phyloP scores from a whole-genome alignment of 2,797 vertebrate genomes.

The Rhincodon typus region DNA sequence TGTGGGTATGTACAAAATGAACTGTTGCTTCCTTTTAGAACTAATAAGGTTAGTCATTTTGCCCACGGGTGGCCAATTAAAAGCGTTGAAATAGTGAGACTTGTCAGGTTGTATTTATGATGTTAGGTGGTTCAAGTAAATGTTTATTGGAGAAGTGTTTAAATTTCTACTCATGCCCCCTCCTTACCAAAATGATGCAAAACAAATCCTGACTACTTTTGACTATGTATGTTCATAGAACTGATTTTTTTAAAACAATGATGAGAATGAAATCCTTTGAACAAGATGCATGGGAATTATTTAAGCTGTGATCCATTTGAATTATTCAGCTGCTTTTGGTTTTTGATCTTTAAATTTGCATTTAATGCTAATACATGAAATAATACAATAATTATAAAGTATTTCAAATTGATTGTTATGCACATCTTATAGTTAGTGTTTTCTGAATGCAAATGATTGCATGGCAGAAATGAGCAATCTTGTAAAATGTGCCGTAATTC shows the following conservation, averaged over 20 bases:
- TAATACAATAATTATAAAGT: neutral
- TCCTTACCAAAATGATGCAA: neutral
- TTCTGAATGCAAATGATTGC: neutral
- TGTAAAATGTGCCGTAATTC: neutral
- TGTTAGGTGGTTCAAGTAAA: neutral
- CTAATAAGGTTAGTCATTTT: constrained; percentile 90
- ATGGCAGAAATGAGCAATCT: neutral
- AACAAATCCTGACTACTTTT: neutral
- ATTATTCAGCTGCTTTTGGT: neutral
- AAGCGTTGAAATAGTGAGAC: constrained; percentile 69
- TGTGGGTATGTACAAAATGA: neutral
- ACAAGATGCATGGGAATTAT: too few relatives aligned
- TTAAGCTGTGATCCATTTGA: too few relatives aligned
- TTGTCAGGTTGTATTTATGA: constrained; percentile 69
- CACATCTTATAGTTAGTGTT: neutral
- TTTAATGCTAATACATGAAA: neutral
- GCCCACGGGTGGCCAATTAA: constrained; percentile 88
- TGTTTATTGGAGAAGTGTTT: neutral
- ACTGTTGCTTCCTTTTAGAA: constrained; percentile 58
- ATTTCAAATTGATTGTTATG: neutral
- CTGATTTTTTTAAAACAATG: neutral
- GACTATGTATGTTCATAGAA: neutral
- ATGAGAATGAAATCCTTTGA: neutral
- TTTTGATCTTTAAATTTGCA: neutral
- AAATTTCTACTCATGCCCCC: neutral